A percentile compares a stretch with the other conserved stretches of the same genome.
Evolutionary conservation across 2,888 invertebrate genomes (phyloP).

Genomic region (Hirtodrosophila duncani): DNA sequence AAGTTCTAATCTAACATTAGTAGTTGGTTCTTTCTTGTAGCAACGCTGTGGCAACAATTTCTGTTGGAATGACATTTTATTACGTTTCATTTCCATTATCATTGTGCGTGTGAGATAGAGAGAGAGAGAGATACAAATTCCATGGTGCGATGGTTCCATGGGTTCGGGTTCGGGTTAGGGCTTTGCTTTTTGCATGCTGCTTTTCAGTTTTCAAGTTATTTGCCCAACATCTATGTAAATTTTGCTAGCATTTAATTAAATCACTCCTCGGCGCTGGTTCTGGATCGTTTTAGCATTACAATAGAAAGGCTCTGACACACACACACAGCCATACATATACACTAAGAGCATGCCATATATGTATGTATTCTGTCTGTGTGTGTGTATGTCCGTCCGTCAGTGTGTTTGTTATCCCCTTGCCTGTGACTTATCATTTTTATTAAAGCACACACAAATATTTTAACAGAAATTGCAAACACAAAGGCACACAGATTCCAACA

Average conservation of each 20-base stretch:
- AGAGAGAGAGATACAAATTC: too few relatives aligned
- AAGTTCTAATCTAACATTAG: too few relatives aligned
- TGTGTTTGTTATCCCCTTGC: constrained; percentile 33
- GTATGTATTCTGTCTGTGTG: neutral
- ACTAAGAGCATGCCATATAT: too few relatives aligned
- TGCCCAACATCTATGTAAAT: neutral
- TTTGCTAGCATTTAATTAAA: constrained; percentile 45
- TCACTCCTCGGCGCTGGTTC: constrained; percentile 29
- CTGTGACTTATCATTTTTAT: constrained; percentile 57
- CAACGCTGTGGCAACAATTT: too few relatives aligned
- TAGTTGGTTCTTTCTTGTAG: too few relatives aligned
- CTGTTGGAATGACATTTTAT: too few relatives aligned
- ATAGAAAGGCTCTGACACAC: constrained; percentile 18
- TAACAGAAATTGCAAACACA: constrained; percentile 41
- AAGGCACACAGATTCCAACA: constrained; percentile 12
- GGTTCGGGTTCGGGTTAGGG: too few relatives aligned
- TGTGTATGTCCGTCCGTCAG: neutral
- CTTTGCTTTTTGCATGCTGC: too few relatives aligned
- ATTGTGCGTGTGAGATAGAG: too few relatives aligned
- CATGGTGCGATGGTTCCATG: too few relatives aligned
- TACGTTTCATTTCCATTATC: too few relatives aligned
- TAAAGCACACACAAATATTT: constrained; percentile 53
- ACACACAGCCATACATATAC: neutral
- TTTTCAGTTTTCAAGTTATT: too few relatives aligned
- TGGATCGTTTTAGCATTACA: constrained; percentile 44